Evolutionary conservation across 2,797 vertebrate species (phyloP), one percentile per base, ranked within the genome.

Genomic region (Smutsia gigantea): DNA sequence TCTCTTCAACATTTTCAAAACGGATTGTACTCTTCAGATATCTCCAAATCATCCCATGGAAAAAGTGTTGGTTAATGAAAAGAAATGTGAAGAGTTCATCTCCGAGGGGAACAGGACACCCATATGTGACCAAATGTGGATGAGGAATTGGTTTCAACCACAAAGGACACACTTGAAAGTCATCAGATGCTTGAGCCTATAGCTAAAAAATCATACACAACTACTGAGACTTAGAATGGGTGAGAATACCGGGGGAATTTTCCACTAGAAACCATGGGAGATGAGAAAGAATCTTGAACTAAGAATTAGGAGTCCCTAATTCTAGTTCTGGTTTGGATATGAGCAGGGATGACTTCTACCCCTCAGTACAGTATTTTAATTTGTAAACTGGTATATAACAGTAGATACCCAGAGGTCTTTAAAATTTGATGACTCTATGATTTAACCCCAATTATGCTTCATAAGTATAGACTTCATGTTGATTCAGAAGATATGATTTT

Each of bases 401-500:
- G 7, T 59, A 74, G 37, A 69, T 59, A n/a, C 10, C n/a, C 81
- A 42, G 39, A 88, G 18, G 21, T 81, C 49, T 69, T 88, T 71
- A 91, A 57, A 46, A 39, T 55, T 53, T 77, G 31, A 85, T 74
- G n/a, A 82, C 89, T 86, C 27, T 78, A 37, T 17, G 29, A 39
- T 31, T 49, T 69, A 55, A 72, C 7, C 15, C 66, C 93, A 18
- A 51, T 55, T 85, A 37, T 59, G 29, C 23, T 11, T 83, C 63
- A 29, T 84, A 49, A 75, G 19, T 77, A 17, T 23, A 55, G 53
- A 59, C 17, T 78, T 77, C 37, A 93, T 61, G 25, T 79, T 21
- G 9, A 95, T 34, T 87, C 42, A 95, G 27, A 95, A 93, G 87
- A 55, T 4, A 59, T 3, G 9, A 63, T 90, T 96, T 96, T 97